phyloP scores from a whole-genome alignment of 2,113 vertebrate species.

The Rhinogobius similis region DNA sequence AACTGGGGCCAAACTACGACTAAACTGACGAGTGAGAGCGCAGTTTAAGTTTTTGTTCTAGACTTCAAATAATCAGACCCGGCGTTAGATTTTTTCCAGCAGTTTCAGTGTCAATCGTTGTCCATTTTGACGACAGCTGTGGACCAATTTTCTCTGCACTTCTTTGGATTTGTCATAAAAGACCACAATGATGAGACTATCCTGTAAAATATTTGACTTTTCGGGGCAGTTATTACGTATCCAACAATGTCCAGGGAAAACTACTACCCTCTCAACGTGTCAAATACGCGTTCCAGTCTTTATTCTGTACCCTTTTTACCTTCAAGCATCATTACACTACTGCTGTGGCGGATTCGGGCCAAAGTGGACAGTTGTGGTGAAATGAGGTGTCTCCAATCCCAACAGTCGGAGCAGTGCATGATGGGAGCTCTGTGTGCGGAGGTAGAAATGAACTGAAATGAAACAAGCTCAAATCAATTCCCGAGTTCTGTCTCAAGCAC shows the following conservation, averaged over 20 bases:
- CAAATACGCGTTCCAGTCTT: neutral
- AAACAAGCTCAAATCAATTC: neutral
- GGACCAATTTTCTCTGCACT: conserved; percentile 38
- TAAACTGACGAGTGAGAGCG: no score
- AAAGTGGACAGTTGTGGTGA: conserved; percentile 4
- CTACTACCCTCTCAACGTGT: neutral
- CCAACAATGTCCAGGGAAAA: neutral
- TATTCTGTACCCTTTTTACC: neutral
- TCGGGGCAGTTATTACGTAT: conserved; percentile 1
- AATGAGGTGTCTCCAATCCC: neutral
- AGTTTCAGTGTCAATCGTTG: conserved; percentile 7
- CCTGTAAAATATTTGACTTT: neutral
- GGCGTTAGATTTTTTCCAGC: no score
- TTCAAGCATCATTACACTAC: conserved; percentile 24
- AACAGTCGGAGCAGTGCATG: neutral
- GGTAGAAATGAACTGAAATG: conserved; percentile 4
- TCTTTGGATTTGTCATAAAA: conserved; percentile 1
- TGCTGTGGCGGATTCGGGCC: conserved; percentile 11
- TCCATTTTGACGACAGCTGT: neutral
- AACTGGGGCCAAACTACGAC: no score
- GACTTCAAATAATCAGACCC: no score
- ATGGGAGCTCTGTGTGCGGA: conserved; percentile 10
- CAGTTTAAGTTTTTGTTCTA: no score
- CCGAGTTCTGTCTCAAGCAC: conserved; percentile 12
- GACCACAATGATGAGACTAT: neutral